Conservation (phyloP, 2,113 vertebrate genomes). For the Peucedramus taeniatus region DNA sequence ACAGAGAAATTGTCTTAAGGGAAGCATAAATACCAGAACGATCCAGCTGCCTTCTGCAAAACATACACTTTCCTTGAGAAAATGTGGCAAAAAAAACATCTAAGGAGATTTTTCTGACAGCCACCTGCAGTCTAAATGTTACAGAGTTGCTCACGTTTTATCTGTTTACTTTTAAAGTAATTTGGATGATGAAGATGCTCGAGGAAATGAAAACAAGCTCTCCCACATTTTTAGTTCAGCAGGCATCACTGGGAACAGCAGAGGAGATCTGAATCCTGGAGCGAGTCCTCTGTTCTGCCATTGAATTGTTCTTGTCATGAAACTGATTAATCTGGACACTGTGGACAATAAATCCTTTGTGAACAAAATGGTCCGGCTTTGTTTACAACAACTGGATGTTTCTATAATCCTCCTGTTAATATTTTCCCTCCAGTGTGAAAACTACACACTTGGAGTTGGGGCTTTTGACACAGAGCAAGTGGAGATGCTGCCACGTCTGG, state of each 20-base stretch:
- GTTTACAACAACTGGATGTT: slow-evolving; percentile 58
- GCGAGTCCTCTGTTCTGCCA: background rate
- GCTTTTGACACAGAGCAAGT: background rate
- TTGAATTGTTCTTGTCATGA: slow-evolving; percentile 35
- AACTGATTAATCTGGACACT: slow-evolving; percentile 60
- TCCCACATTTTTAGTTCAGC: background rate
- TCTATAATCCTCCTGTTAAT: slow-evolving; percentile 45
- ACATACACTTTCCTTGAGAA: background rate
- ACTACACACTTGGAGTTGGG: background rate
- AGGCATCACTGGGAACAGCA: background rate
- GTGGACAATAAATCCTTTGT: slow-evolving; percentile 62
- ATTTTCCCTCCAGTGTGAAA: slow-evolving; percentile 19
- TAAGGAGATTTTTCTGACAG: background rate
- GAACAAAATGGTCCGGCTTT: slow-evolving; percentile 37
- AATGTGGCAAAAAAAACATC: background rate
- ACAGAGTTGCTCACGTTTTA: background rate
- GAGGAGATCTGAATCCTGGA: background rate
- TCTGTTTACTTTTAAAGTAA: background rate
- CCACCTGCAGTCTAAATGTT: background rate
- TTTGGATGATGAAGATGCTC: background rate
- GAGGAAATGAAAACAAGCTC: background rate
- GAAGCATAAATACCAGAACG: accelerated
- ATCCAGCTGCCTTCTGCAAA: background rate
- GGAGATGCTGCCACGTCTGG: background rate
- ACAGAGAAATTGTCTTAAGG: background rate